Conservation (phyloP, 2,797 vertebrate genomes). For the Thaleichthys pacificus region DNA sequence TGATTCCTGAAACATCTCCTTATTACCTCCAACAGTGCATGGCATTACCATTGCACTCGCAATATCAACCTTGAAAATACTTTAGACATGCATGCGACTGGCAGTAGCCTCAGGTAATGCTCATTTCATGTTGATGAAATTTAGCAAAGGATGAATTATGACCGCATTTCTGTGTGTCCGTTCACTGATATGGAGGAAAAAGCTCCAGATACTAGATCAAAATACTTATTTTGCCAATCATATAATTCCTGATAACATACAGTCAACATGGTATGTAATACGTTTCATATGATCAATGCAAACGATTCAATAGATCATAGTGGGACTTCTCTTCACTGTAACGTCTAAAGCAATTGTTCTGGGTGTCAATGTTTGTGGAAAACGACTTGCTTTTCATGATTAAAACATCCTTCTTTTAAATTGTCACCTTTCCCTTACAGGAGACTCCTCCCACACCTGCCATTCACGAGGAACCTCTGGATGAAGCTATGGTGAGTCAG, state of each 20-base stretch:
- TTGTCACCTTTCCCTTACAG: conserved; percentile 63
- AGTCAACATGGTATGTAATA: neutral
- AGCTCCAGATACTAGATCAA: neutral
- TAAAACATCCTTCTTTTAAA: conserved; percentile 2
- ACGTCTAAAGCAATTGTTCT: neutral
- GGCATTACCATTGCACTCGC: conserved; percentile 65
- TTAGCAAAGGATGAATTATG: neutral
- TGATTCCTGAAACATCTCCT: conserved; percentile 51
- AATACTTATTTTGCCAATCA: neutral
- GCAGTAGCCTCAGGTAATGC: conserved; percentile 13
- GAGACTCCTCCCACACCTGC: conserved; percentile 76
- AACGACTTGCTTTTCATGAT: too few relatives aligned
- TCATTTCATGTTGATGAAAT: conserved; percentile 15
- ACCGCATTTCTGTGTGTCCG: neutral
- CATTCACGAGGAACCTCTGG: conserved; percentile 74
- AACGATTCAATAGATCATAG: neutral
- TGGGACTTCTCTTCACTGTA: conserved; percentile 2
- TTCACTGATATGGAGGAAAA: neutral
- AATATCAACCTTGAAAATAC: conserved; percentile 41
- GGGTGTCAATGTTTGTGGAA: neutral
- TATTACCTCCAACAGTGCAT: conserved; percentile 61
- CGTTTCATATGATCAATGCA: too few relatives aligned
- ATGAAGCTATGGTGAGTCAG: conserved; percentile 74
- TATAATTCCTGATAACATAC: neutral
- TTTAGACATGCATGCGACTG: conserved; percentile 54